Percentiles rank a stretch among this genome's conserved stretches.
These are phyloP conservation scores for Hipposideros armiger DNA, from an alignment of 2,113 vertebrate genomes.

Conservation along the genomic window DNA sequence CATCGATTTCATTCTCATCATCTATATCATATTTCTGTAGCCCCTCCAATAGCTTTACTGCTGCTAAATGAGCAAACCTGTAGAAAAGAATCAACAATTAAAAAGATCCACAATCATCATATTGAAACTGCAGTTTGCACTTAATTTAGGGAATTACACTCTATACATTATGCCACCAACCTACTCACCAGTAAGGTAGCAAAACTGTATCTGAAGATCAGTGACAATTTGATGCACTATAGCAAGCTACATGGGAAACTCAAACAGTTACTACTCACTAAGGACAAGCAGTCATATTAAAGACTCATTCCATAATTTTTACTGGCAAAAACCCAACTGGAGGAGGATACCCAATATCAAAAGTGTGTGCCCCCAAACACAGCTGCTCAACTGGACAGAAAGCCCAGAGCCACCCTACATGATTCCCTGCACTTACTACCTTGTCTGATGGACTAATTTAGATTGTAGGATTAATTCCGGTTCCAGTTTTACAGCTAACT, in stretches of 20 bases:
- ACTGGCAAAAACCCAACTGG: constrained; percentile 33
- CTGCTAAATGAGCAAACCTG: constrained; percentile 89
- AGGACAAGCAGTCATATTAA: background rate
- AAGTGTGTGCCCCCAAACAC: background rate
- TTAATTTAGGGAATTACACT: constrained; percentile 29
- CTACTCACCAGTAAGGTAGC: background rate
- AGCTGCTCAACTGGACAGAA: background rate
- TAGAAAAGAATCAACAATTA: constrained; percentile 63
- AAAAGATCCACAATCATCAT: background rate
- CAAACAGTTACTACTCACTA: background rate
- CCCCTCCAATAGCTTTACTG: constrained; percentile 87
- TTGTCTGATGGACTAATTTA: constrained; percentile 9
- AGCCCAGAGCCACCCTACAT: background rate
- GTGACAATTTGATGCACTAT: background rate
- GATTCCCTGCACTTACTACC: background rate
- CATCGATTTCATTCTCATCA: constrained; percentile 85
- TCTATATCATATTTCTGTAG: constrained; percentile 75
- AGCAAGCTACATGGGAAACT: background rate
- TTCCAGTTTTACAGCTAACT: constrained; percentile 26
- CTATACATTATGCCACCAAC: background rate
- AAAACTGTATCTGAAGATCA: background rate
- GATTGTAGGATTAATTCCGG: background rate
- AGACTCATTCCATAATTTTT: background rate
- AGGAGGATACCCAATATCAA: background rate
- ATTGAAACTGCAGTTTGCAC: background rate